Base-by-base conservation (phyloP, 2,888 invertebrate species). In the Julus scanicus region DNA sequence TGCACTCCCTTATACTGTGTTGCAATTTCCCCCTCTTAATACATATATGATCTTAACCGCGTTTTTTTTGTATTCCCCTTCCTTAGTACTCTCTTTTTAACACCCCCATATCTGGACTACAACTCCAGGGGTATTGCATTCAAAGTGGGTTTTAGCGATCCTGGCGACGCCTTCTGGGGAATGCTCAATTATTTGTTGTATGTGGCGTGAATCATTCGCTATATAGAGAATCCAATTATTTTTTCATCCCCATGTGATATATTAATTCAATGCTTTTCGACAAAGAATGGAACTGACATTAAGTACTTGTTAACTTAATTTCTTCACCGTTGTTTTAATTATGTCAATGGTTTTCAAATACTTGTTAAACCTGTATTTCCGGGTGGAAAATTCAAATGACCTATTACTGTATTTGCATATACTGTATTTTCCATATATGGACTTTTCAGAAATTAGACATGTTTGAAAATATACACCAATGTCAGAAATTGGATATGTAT, bases 91-190 rank as follows among this genome's bases (percentile, higher is more conserved):
- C 71, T 29, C 71, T 63, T 63, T 63, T n/a, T 63, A n/a, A 71
- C 71, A 20, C 71, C 71, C 71, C 71, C 71, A 71, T 71, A 29
- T 71, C 71, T 71, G 71, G 71, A 71, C n/a, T n/a, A n/a, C 57
- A 29, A 29, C 71, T 71, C 71, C 29, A 71, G 6, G 71, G 71
- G 71, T 29, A 11, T 29, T 71, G 63, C 63, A n/a, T n/a, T n/a
- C 63, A 63, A 44, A 44, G 63, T 20, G 29, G 29, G 9, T 71
- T 71, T 29, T 71, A 29, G 71, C 63, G 20, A 63, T 63, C n/a
- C n/a, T 17, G 63, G 63, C 63, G n/a, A n/a, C 63, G n/a, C 63
- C 63, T 63, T 63, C 63, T 6, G 63, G 29, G 20, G 71, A 71
- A 71, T 71, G 11, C 71, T 1, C 20, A 71, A 71, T 71, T n/a